Percentiles rank a stretch among this genome's conserved stretches.
Conservation (phyloP, 2,888 invertebrate genomes). For the Bombyx huttoni region DNA sequence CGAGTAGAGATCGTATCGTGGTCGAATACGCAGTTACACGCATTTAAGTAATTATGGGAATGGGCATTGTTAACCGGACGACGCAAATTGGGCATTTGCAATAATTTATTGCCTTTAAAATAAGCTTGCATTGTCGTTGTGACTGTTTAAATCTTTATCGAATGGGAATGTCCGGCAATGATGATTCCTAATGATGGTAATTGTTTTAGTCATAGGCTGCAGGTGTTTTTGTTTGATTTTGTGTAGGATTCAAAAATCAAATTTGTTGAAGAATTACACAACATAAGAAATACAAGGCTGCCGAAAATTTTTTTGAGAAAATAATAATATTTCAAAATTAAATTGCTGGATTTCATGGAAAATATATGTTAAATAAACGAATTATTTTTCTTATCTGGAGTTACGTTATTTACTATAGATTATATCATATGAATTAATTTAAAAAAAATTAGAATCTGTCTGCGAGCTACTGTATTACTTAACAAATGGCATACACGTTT, state of each 20-base stretch:
- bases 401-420: too few species aligned
- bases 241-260: neutral
- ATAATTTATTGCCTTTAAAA: constrained; percentile 69
- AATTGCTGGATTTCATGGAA: too few species aligned
- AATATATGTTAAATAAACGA: too few species aligned
- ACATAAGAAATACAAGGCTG: too few species aligned
- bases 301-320: too few species aligned
- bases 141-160: constrained; percentile 64
- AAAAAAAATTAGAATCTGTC: neutral
- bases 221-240: constrained; percentile 35
- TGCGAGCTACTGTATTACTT: neutral
- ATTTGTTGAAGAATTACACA: neutral
- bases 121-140: constrained; percentile 59
- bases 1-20: constrained; percentile 58
- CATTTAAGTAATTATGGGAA: constrained; percentile 73
- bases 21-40: constrained; percentile 55
- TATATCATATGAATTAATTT: too few species aligned
- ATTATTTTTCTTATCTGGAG: too few species aligned
- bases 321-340: too few species aligned
- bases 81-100: constrained; percentile 71
- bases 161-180: constrained; percentile 44
- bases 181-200: constrained; percentile 63
- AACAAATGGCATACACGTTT: neutral
- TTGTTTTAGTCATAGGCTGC: constrained; percentile 64
- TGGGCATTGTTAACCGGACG: constrained; percentile 65